Conservation (phyloP, 2,797 vertebrate genomes). For the Natrix natrix region DNA sequence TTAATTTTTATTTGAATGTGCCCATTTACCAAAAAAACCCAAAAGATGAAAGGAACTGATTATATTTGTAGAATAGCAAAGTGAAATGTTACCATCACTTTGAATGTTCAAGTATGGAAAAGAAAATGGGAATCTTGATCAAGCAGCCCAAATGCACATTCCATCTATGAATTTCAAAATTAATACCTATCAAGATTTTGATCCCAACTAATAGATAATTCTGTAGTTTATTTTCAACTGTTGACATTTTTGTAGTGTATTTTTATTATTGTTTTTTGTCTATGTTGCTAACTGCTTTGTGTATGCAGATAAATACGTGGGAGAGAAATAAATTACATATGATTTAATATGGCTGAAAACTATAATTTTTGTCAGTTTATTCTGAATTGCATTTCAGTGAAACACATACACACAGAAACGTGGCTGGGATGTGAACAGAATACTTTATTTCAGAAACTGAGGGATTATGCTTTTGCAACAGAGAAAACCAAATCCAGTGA, state of each 20-base stretch:
- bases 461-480: background rate
- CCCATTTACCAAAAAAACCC: conserved; percentile 35
- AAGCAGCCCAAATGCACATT: background rate
- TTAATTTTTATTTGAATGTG: conserved; percentile 47
- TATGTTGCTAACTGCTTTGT: background rate
- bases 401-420: background rate
- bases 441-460: background rate
- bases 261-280: background rate
- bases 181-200: background rate
- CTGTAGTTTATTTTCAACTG: background rate
- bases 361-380: background rate
- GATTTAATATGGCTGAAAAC: background rate
- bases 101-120: background rate
- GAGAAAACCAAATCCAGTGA: background rate
- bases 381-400: background rate
- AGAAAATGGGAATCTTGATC: background rate
- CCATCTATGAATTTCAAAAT: background rate
- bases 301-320: background rate
- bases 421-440: background rate
- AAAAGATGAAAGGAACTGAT: conserved; percentile 13
- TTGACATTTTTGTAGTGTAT: background rate
- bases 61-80: background rate
- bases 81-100: background rate
- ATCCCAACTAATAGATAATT: background rate
- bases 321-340: background rate